Evolutionary conservation across 2,888 invertebrate genomes (phyloP), one percentile per base, ranked within the genome.

Genomic region (Monopis laevigella): DNA sequence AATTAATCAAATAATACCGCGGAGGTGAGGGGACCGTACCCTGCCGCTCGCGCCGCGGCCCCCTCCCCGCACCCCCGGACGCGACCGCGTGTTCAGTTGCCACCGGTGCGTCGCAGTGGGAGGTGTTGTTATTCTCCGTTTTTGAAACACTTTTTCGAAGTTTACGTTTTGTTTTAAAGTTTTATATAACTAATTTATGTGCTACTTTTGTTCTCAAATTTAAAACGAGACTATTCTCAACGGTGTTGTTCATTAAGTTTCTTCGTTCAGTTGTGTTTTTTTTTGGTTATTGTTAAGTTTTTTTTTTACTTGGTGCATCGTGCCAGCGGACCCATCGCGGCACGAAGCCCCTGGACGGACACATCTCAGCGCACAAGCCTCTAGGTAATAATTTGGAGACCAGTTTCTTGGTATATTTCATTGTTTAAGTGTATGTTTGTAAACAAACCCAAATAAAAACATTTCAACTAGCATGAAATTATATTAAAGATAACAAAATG

Each of bases 1-100:
- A 80, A 80, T 80, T 80, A 80, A 80, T 80, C 80, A 80, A 80
- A 80, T 80, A 80, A 80, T 78, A 75, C 75, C 65, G 71, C 71
- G 65, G 72, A 60, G 75, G 72, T 56, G 70, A 57, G 66, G 65
- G 65, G 65, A 57, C 54, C 51, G 29, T 29, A 5, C 41, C 54
- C 50, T 49, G 53, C 61, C 50, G 53, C 57, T 56, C 51, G 58
- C 45, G 45, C 30, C 43, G 46, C 48, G 48, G 44, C 45, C 50
- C 42, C 48, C 51, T 53, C 53, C 49, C 54, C 57, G 47, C 55
- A 56, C 54, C 61, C 50, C 55, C 51, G 56, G 57, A 58, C 65
- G 58, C 63, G 61, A 65, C 75, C 74, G 78, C 74, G 70, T 74
- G 77, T 66, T 78, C 78, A 80, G 80, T 80, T 65, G 73, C 71